These are phyloP conservation scores for Trichomycterus rosablanca DNA, from an alignment of 2,113 vertebrate genomes.

Conservation along the genomic window DNA sequence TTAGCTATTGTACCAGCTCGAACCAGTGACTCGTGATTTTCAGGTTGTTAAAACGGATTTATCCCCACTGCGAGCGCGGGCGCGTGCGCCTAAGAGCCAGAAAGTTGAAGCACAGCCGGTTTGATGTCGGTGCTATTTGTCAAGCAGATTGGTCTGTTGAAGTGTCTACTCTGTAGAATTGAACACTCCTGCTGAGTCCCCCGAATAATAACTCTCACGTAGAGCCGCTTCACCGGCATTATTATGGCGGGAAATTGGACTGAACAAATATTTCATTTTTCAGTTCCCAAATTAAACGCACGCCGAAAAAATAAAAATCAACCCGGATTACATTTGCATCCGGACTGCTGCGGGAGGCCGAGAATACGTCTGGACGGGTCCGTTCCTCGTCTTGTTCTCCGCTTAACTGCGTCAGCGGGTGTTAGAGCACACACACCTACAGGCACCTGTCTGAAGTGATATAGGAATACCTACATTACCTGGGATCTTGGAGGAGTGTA, in stretches of 20 bases:
- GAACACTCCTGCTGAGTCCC: conserved; percentile 28
- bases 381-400: conserved; percentile 1
- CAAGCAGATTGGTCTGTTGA: conserved; percentile 30
- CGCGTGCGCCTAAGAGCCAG: neutral
- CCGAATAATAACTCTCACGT: conserved; percentile 17
- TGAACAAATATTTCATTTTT: conserved; percentile 33
- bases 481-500: neutral
- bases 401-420: neutral
- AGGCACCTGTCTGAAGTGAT: conserved; percentile 9
- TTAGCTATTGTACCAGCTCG: conserved; percentile 25
- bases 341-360: conserved; percentile 2
- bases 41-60: conserved; percentile 38
- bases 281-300: conserved; percentile 12
- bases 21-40: conserved; percentile 51
- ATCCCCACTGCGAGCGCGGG: neutral
- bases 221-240: conserved; percentile 16
- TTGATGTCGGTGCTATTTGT: conserved; percentile 26
- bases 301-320: conserved; percentile 1
- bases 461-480: conserved; percentile 11
- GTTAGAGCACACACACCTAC: neutral
- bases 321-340: conserved; percentile 6
- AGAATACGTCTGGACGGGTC: neutral
- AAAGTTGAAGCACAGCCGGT: conserved; percentile 4
- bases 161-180: conserved; percentile 28
- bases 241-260: conserved; percentile 33